Conservation (phyloP, 2,113 vertebrate genomes). For the Leptosomus discolor region DNA sequence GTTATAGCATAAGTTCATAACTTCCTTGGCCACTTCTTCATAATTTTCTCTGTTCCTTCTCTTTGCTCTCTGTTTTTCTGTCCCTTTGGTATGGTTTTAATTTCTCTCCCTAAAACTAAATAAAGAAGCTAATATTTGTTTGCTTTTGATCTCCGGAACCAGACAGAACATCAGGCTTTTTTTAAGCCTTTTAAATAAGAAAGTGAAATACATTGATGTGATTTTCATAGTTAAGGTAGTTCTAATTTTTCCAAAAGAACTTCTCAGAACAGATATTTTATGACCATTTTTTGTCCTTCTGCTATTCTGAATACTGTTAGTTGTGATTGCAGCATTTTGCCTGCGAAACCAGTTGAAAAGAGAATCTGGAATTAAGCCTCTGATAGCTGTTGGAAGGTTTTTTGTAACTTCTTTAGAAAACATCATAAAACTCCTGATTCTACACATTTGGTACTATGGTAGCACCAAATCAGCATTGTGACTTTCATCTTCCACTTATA, state of each 20-base stretch:
- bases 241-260: not conserved
- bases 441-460: not conserved
- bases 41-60: not conserved
- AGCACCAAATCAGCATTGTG: not conserved
- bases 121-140: not conserved
- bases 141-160: not conserved
- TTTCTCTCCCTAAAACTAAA: not conserved
- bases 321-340: not conserved
- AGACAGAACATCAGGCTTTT: not conserved
- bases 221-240: not conserved
- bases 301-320: not conserved
- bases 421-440: not conserved
- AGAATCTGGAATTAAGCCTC: not conserved
- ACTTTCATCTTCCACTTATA: not conserved
- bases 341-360: not conserved
- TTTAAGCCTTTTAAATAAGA: not conserved
- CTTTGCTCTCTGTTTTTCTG: not conserved
- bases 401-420: not conserved
- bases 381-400: not conserved
- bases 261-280: not conserved
- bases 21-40: not conserved
- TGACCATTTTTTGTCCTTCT: fast-evolving
- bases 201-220: not conserved
- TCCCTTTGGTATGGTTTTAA: not conserved
- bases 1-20: not conserved